These are phyloP conservation scores for Probaryconus sp. DNA, from an alignment of 1,140 invertebrate species.

Conservation along the genomic window DNA sequence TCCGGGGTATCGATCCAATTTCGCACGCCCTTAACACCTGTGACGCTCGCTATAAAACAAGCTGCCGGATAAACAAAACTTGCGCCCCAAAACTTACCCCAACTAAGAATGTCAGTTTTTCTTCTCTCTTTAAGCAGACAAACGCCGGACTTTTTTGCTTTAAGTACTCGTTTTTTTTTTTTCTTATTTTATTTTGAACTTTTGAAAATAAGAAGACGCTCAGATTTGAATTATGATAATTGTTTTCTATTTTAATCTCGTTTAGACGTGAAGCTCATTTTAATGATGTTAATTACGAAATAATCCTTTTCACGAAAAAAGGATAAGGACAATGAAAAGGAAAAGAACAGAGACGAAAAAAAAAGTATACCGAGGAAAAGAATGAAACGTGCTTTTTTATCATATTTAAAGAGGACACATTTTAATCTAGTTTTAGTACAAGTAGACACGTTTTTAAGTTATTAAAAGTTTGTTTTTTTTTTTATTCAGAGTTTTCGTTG, in stretches of 20 bases:
- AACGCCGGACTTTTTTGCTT: too few species aligned
- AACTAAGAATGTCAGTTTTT: slow-evolving; percentile 3
- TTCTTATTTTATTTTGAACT: slow-evolving; percentile 13
- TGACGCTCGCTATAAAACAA: slow-evolving; percentile 25
- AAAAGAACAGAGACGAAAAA: too few species aligned
- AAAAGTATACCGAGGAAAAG: too few species aligned
- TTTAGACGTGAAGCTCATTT: slow-evolving; percentile 22
- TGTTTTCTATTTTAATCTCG: slow-evolving; percentile 2
- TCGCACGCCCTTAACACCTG: slow-evolving; percentile 36
- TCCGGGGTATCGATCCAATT: slow-evolving; percentile 52
- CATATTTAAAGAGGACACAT: too few species aligned
- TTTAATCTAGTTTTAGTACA: too few species aligned
- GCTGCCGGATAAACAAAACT: slow-evolving; percentile 17
- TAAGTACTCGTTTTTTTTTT: too few species aligned
- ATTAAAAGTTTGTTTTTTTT: too few species aligned
- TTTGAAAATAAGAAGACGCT: slow-evolving; percentile 22
- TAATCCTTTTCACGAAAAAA: too few species aligned
- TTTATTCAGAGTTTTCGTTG: too few species aligned
- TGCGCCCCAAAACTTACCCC: slow-evolving; percentile 3
- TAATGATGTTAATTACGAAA: slow-evolving; percentile 31
- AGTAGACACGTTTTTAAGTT: too few species aligned
- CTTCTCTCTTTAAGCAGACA: not conserved
- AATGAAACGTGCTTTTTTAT: too few species aligned
- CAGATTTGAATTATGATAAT: slow-evolving; percentile 38
- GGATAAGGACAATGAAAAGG: too few species aligned